These are phyloP conservation scores for Cyprinus carpio DNA, from an alignment of 2,113 vertebrate genomes.

Conservation along the genomic window DNA sequence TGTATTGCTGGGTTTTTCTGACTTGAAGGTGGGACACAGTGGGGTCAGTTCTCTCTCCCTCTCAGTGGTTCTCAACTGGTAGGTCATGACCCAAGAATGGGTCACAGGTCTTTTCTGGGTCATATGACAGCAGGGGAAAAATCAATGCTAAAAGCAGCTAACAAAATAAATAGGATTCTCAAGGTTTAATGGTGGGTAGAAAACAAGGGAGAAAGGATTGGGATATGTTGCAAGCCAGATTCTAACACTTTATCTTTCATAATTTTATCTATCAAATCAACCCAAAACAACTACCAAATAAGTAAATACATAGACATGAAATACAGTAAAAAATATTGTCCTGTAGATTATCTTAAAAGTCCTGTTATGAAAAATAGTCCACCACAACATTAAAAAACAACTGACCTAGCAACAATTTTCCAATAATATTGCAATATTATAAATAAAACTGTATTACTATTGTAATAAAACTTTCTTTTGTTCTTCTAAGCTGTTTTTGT, in stretches of 20 bases:
- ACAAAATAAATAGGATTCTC: background rate
- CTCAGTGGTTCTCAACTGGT: background rate
- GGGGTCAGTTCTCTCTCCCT: slow-evolving; percentile 46
- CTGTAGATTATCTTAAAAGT: no score
- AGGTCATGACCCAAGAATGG: background rate
- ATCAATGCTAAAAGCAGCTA: background rate
- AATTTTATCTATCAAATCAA: background rate
- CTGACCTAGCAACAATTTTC: no score
- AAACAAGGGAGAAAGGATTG: background rate
- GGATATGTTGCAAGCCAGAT: background rate
- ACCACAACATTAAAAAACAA: no score
- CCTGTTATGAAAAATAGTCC: no score
- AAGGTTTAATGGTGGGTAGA: background rate
- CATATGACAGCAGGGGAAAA: background rate
- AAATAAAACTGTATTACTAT: no score
- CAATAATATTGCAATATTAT: no score
- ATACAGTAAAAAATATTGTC: no score
- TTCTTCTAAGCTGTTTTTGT: no score
- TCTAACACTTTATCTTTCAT: background rate
- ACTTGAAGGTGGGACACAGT: slow-evolving; percentile 55
- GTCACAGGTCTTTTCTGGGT: background rate
- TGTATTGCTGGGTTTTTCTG: slow-evolving; percentile 65
- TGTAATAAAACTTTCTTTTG: no score
- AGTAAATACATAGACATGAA: no score
- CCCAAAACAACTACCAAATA: no score